phyloP scores from a whole-genome alignment of 2,797 vertebrate species.

The Pangasius larnaudii region DNA sequence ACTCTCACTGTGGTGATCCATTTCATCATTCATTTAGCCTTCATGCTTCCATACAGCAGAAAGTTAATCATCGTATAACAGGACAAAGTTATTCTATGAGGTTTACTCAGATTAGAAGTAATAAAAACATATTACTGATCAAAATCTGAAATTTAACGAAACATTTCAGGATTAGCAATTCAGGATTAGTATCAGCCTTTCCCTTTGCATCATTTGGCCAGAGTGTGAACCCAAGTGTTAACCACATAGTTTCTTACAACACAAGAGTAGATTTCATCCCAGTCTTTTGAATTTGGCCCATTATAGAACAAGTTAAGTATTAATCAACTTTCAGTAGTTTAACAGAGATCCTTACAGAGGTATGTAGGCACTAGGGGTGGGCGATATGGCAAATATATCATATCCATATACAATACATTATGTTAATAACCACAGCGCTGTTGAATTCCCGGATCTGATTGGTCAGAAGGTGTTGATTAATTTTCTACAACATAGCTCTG shows the following conservation, averaged over 20 bases:
- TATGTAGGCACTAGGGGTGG: slow-evolving; percentile 15
- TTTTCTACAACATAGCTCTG: background rate
- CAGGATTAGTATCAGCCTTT: slow-evolving; percentile 13
- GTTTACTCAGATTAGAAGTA: slow-evolving; percentile 4
- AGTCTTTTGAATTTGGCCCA: background rate
- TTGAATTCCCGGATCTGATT: background rate
- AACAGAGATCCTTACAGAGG: slow-evolving; percentile 6
- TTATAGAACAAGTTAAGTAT: background rate
- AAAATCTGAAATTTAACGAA: background rate
- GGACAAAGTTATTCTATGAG: background rate
- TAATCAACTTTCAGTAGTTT: background rate
- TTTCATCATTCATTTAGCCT: slow-evolving; percentile 20
- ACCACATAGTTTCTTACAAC: background rate
- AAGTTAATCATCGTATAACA: background rate
- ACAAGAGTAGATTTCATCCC: background rate
- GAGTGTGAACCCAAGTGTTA: background rate
- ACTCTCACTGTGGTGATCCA: slow-evolving; percentile 4
- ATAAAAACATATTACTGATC: slow-evolving; percentile 8
- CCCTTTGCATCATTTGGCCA: background rate
- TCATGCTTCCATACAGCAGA: slow-evolving; percentile 16
- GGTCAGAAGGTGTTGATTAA: background rate
- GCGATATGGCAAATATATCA: slow-evolving; percentile 15
- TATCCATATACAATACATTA: background rate
- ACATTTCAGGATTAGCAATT: background rate
- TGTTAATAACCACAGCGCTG: background rate